phyloP scores from a whole-genome alignment of 2,113 vertebrate genomes.

The Nesoenas mayeri region DNA sequence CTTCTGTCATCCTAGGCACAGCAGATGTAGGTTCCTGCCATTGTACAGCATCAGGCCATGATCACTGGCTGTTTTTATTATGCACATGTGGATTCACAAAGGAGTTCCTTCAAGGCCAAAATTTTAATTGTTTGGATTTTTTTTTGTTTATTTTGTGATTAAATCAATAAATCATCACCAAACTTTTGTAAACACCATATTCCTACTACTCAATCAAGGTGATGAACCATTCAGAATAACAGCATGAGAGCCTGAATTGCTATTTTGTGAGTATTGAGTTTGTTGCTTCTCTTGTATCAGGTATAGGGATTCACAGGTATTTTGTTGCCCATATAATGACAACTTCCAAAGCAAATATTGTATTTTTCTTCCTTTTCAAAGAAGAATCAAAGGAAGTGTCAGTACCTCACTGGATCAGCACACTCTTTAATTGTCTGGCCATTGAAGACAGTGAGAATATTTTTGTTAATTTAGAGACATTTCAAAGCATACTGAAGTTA shows the following conservation, averaged over 20 bases:
- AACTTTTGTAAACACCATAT: neutral
- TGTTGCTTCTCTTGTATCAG: neutral
- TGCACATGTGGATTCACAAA: neutral
- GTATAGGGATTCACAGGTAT: neutral
- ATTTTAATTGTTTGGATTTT: neutral
- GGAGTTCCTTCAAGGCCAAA: neutral
- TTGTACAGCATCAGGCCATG: neutral
- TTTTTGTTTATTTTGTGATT: neutral
- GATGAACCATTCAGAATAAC: neutral
- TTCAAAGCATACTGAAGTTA: neutral
- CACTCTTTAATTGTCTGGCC: neutral
- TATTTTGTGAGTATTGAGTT: neutral
- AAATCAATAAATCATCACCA: neutral
- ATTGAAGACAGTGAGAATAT: neutral
- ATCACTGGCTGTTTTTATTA: neutral
- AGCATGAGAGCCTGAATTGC: neutral
- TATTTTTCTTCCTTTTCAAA: neutral
- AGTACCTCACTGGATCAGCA: neutral
- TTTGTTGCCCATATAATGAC: neutral
- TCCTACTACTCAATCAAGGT: neutral
- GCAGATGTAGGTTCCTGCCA: neutral
- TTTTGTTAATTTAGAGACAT: neutral
- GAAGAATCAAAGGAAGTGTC: neutral
- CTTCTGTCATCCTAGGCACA: fast-evolving
- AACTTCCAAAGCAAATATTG: neutral